These are phyloP conservation scores for Sarcophaga carnaria DNA, from an alignment of 2,888 invertebrate genomes.

Conservation along the genomic window DNA sequence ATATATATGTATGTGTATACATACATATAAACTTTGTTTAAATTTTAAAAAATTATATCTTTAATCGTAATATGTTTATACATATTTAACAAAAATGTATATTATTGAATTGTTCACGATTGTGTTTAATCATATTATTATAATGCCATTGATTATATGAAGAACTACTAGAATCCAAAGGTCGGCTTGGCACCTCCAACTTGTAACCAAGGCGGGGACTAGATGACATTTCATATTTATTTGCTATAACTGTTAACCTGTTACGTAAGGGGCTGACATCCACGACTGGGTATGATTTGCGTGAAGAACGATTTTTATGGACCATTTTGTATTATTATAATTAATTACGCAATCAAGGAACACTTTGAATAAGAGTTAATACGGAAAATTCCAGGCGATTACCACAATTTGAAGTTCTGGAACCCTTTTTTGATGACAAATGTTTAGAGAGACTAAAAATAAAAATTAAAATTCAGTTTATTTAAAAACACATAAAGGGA, in stretches of 20 bases:
- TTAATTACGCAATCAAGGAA: conserved; percentile 85
- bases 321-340: conserved; percentile 76
- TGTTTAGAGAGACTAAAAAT: conserved; percentile 89
- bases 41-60: not conserved
- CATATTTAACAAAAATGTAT: conserved; percentile 78
- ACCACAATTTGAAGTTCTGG: conserved; percentile 92
- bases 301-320: conserved; percentile 75
- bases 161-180: not conserved
- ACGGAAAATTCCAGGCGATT: conserved; percentile 93
- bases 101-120: conserved; percentile 79
- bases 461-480: not conserved
- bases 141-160: conserved; percentile 76
- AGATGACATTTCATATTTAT: conserved; percentile 72
- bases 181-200: conserved; percentile 45
- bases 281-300: conserved; percentile 76
- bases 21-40: not conserved
- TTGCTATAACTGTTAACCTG: conserved; percentile 39
- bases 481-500: not conserved
- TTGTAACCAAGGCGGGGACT: conserved; percentile 71
- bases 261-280: conserved; percentile 77
- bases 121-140: conserved; percentile 79
- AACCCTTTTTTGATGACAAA: conserved; percentile 90
- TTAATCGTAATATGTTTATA: conserved; percentile 25
- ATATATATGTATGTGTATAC: not conserved
- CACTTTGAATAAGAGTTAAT: conserved; percentile 92